A percentile compares a stretch with the other conserved stretches of the same genome.
Evolutionary conservation across 2,797 vertebrate species (phyloP).

Genomic region (Falco berigora): DNA sequence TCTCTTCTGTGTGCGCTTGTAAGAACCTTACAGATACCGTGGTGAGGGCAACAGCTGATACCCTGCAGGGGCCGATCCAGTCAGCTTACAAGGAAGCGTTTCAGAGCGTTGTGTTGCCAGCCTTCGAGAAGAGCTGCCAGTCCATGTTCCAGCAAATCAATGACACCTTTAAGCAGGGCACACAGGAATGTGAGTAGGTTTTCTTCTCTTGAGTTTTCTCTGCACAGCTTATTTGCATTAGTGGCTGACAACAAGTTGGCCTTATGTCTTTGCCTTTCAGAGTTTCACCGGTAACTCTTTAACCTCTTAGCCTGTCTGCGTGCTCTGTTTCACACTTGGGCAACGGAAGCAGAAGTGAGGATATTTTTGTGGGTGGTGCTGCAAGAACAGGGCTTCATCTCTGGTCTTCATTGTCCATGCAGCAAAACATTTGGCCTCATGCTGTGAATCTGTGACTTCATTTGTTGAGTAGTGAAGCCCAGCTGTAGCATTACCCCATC

Average conservation of each 20-base stretch:
- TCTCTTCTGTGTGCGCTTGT: not conserved
- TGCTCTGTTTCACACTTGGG: not conserved
- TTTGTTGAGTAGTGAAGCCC: not conserved
- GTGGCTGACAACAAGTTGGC: not conserved
- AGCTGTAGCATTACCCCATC: not conserved
- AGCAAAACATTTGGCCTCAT: not conserved
- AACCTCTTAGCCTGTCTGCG: not conserved
- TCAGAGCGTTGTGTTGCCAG: conserved; percentile 88
- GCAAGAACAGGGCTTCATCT: not conserved
- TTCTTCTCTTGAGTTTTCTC: not conserved
- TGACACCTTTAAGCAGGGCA: conserved; percentile 97
- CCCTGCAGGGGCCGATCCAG: conserved; percentile 92
- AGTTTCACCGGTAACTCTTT: not conserved
- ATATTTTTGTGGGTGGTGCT: not conserved
- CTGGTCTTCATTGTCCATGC: not conserved
- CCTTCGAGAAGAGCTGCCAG: conserved; percentile 96
- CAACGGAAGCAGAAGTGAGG: not conserved
- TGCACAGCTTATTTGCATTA: not conserved
- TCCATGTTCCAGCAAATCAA: conserved; percentile 99
- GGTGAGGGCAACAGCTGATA: conserved; percentile 88
- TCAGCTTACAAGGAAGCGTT: conserved; percentile 92
- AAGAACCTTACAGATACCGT: conserved; percentile 92
- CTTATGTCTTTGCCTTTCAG: not conserved
- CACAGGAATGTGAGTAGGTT: conserved; percentile 88
- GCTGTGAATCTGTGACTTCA: not conserved